Evolutionary conservation across 2,797 vertebrate genomes (phyloP), one percentile per base, ranked within the genome.

Genomic region (Megaceryle alcyon): DNA sequence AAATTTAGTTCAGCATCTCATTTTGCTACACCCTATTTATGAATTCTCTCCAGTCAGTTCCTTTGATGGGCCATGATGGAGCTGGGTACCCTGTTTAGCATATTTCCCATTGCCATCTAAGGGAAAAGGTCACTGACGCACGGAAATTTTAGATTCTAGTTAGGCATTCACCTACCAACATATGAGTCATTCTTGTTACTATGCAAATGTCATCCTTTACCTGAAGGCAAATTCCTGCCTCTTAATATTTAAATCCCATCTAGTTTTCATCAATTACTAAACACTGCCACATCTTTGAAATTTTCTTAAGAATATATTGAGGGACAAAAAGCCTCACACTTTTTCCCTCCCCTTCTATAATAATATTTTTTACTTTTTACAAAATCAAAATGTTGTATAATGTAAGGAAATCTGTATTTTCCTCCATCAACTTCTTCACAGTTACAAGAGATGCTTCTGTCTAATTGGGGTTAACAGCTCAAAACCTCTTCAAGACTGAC

Each of bases 161-260:
- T 96, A 97, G 95, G 91, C 75, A 90, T 90, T 97, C 96, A 96
- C 92, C 96, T 97, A 96, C 94, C 94, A 97, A 94, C 91, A 90
- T 92, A 94, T 35, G 78, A 97, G 91, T 91, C 96, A 92, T 95
- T 96, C 96, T 96, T 95, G 94, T 97, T 97, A 97, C 96, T 97
- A 97, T 97, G 97, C 94, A 97, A 98, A 98, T 97, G 71, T 91
- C 91, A 96, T 93, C 93, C 95, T 96, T 90, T 91, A 97, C 97
- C 97, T 97, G 92, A 96, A 97, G 97, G 97, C 92, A 91, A 96
- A 94, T 90, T 94, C 95, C 86, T 97, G 92, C 86, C 88, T 97
- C 96, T 97, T 96, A 97, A 96, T 98, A 97, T 97, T 98, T 97
- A 97, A 97, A 98, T 97, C 91, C 76, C 78, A 96, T 97, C 94